phyloP scores from a whole-genome alignment of 2,113 vertebrate genomes.

The human region GRCh38 chr5:163916001-163916500 shows the following conservation, averaged over 20 bases:
- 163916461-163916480: background rate
- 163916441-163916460: background rate
- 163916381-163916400: background rate
- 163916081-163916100: background rate
- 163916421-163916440: background rate
- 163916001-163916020: background rate
- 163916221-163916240: background rate
- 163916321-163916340: background rate
- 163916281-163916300: background rate
- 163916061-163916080: background rate
- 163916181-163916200: background rate
- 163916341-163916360: background rate
- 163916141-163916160: background rate
- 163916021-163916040: background rate
- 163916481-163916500: background rate
- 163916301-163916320: background rate
- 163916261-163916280: background rate
- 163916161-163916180: background rate
- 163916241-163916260: background rate
- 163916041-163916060: background rate
- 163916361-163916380: background rate
- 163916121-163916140: background rate
- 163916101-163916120: background rate
- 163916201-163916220: background rate
- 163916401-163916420: background rate